These are phyloP conservation scores for Hylomyscus alleni DNA, from an alignment of 2,797 vertebrate species.

Conservation along the genomic window DNA sequence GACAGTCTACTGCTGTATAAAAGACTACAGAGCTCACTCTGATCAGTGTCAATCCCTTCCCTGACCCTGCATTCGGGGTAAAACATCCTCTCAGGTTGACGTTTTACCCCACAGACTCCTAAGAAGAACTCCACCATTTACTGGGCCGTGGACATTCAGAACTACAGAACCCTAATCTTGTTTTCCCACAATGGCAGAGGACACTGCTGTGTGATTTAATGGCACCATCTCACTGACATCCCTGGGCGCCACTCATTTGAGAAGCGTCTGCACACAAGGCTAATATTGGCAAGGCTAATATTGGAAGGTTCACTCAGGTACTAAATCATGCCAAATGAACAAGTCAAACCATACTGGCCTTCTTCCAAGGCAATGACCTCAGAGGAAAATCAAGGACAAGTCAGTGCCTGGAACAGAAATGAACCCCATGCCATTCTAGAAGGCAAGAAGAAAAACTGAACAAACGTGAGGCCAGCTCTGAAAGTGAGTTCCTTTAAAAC, in stretches of 20 bases:
- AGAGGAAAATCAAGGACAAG: constrained; percentile 65
- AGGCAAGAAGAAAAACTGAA: neutral
- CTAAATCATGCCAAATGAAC: constrained; percentile 72
- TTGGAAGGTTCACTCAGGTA: constrained; percentile 73
- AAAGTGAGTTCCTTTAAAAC: neutral
- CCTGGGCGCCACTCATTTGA: constrained; percentile 62
- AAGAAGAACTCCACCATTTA: neutral
- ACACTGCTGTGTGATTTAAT: constrained; percentile 71
- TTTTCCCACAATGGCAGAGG: constrained; percentile 46
- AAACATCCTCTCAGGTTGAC: neutral
- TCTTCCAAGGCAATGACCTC: constrained; percentile 38
- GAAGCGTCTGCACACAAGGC: constrained; percentile 71
- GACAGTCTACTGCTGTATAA: neutral
- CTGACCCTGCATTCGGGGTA: neutral
- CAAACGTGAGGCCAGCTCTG: neutral
- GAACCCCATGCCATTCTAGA: constrained; percentile 9
- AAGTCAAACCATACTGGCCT: constrained; percentile 36
- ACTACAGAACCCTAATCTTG: neutral
- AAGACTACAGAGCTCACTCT: neutral
- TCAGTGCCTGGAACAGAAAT: constrained; percentile 21
- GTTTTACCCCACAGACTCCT: neutral
- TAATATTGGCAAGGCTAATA: constrained; percentile 74
- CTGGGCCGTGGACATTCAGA: neutral
- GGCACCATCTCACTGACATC: constrained; percentile 47
- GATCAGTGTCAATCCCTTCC: fast-evolving